phyloP scores from a whole-genome alignment of 2,888 invertebrate species.

The Ernsta delagoae region DNA sequence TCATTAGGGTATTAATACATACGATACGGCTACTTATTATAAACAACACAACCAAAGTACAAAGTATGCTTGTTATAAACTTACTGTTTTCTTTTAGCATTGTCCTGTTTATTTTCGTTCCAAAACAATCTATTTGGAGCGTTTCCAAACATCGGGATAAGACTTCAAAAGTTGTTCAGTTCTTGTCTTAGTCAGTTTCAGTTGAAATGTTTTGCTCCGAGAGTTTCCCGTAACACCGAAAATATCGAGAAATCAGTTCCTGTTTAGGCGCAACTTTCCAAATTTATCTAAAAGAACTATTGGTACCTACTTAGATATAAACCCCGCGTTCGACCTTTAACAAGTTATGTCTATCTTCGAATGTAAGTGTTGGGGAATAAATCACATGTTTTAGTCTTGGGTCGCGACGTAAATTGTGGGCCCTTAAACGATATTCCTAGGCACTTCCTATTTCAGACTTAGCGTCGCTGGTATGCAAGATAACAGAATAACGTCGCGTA shows the following conservation, averaged over 20 bases:
- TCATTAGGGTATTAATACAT: not conserved
- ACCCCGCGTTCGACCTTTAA: constrained; percentile 59
- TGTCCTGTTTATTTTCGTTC: constrained; percentile 27
- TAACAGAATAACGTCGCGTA: constrained; percentile 65
- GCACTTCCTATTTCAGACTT: constrained; percentile 66
- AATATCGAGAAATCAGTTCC: constrained; percentile 49
- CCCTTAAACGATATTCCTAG: constrained; percentile 50
- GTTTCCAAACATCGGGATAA: constrained; percentile 37
- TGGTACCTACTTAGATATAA: too few relatives aligned
- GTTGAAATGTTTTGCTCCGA: constrained; percentile 35
- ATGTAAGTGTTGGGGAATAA: constrained; percentile 63
- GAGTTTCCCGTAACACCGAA: constrained; percentile 34
- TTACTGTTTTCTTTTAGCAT: constrained; percentile 23
- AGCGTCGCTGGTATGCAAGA: constrained; percentile 57
- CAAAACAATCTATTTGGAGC: constrained; percentile 36
- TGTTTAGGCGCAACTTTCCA: constrained; percentile 50
- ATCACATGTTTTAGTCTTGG: constrained; percentile 68
- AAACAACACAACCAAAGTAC: constrained; percentile 3
- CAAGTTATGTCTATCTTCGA: constrained; percentile 59
- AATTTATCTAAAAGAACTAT: constrained; percentile 45
- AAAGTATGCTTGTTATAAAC: constrained; percentile 21
- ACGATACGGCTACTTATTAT: not conserved
- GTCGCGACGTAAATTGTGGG: constrained; percentile 49
- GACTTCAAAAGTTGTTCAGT: constrained; percentile 37
- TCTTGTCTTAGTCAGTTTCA: constrained; percentile 38